phyloP scores from a whole-genome alignment of 1,140 invertebrate genomes.

The fruit fly (Drosophila melanogaster) region DNA sequence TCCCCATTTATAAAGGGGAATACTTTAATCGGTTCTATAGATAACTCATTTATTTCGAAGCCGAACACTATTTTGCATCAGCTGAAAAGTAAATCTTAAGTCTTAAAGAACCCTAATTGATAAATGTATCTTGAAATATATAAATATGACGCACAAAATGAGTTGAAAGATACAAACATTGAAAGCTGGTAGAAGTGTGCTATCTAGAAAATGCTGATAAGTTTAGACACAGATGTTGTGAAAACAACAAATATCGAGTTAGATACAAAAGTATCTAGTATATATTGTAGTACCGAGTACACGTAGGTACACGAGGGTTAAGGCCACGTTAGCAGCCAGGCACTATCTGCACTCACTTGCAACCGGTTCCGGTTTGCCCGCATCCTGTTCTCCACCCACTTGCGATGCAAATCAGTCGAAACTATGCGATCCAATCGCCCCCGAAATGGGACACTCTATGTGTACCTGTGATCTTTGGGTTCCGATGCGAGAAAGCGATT shows the following conservation, averaged over 20 bases:
- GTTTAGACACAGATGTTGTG: no score
- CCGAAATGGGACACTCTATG: constrained; percentile 22
- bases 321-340: constrained; percentile 23
- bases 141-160: no score
- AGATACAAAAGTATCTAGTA: not conserved
- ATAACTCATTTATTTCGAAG: constrained; percentile 9
- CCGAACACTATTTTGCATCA: not conserved
- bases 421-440: not conserved
- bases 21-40: not conserved
- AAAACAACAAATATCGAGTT: no score
- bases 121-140: no score
- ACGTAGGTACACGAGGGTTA: constrained; percentile 10
- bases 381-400: constrained; percentile 17
- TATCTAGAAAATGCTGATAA: no score
- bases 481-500: constrained; percentile 37
- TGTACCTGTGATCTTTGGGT: constrained; percentile 5
- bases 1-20: not conserved
- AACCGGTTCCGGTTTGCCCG: constrained; percentile 29
- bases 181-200: no score
- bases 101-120: no score
- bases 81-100: not conserved
- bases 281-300: not conserved
- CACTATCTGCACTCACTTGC: constrained; percentile 41
- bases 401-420: not conserved
- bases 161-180: no score